A percentile compares a stretch with the other conserved stretches of the same genome.
phyloP scores from a whole-genome alignment of 2,888 invertebrate genomes.

The Griposia aprilina region DNA sequence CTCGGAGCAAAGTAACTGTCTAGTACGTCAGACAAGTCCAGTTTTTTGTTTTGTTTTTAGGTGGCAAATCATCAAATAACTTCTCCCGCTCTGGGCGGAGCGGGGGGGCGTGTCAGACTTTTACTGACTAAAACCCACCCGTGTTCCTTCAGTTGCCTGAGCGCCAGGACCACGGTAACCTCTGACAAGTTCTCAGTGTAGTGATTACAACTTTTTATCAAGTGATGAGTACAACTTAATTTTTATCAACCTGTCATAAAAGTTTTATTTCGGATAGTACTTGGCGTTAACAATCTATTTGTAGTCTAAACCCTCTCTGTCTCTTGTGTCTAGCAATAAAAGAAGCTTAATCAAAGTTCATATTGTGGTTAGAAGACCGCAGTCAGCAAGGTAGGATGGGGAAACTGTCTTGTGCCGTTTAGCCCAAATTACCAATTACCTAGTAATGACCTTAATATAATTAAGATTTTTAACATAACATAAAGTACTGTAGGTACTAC shows the following conservation, averaged over 20 bases:
- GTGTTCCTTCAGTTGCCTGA: too few relatives aligned
- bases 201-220: background rate
- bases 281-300: background rate
- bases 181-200: too few relatives aligned
- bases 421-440: conserved; percentile 7
- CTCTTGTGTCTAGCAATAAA: background rate
- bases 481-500: too few relatives aligned
- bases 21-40: background rate
- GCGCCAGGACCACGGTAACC: too few relatives aligned
- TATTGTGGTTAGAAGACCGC: background rate
- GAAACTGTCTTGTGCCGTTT: background rate
- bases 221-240: background rate
- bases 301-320: background rate
- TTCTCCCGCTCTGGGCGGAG: too few relatives aligned
- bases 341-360: background rate
- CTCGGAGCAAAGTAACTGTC: background rate
- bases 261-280: background rate
- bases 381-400: conserved; percentile 7
- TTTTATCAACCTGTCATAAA: background rate
- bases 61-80: too few relatives aligned
- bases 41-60: too few relatives aligned
- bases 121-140: too few relatives aligned
- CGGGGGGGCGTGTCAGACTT: too few relatives aligned
- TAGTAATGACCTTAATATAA: conserved; percentile 8
- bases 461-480: background rate